Evolutionary conservation across 2,113 vertebrate genomes (phyloP).

Genomic region (Apodemus speciosus): DNA sequence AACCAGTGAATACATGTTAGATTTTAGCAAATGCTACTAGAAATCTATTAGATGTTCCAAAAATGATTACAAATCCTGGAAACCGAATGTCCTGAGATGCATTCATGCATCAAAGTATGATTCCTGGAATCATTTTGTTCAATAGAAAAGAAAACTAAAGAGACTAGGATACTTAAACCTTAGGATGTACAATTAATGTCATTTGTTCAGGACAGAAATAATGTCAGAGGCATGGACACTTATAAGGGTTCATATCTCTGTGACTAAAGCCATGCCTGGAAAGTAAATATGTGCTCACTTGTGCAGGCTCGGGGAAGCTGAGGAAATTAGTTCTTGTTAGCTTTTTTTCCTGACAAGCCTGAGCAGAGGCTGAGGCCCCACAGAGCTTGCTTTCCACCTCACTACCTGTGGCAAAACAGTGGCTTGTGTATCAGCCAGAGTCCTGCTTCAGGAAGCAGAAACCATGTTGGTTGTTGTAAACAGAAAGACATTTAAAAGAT

Average conservation of each 20-base stretch:
- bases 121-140: slow-evolving; percentile 12
- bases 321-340: slow-evolving; percentile 61
- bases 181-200: not conserved
- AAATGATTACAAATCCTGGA: slow-evolving; percentile 36
- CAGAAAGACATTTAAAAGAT: not conserved
- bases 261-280: slow-evolving; percentile 9
- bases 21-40: not conserved
- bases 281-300: slow-evolving; percentile 26
- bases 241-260: slow-evolving; percentile 33
- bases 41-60: not conserved
- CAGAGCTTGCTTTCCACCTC: not conserved
- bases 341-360: slow-evolving; percentile 33
- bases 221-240: not conserved
- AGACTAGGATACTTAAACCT: not conserved
- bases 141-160: slow-evolving; percentile 7
- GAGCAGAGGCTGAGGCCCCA: not conserved
- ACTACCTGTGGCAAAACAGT: not conserved
- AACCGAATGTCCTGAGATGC: not conserved
- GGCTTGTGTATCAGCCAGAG: not conserved
- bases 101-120: not conserved
- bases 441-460: not conserved
- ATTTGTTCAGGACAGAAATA: slow-evolving; percentile 30
- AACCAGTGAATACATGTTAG: not conserved
- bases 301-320: not conserved
- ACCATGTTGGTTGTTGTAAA: not conserved